Conservation (phyloP, 2,797 vertebrate genomes). For the Hydrolagus colliei region DNA sequence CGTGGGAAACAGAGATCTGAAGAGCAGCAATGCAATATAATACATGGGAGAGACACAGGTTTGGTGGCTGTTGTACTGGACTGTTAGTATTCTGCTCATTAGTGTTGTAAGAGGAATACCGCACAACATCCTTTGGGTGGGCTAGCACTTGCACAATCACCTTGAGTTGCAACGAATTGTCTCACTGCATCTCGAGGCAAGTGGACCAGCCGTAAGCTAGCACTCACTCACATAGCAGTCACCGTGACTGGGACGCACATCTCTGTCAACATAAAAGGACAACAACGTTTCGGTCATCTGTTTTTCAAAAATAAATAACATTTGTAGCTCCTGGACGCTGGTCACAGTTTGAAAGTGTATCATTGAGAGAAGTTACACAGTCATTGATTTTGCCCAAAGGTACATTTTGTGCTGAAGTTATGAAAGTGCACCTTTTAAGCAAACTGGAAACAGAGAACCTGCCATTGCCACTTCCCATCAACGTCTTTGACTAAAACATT, state of each 20-base stretch:
- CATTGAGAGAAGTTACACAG: neutral
- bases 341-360: neutral
- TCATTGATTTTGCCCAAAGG: neutral
- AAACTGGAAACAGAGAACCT: neutral
- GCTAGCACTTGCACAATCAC: too few relatives aligned
- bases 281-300: neutral
- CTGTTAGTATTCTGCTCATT: too few relatives aligned
- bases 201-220: too few relatives aligned
- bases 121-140: too few relatives aligned
- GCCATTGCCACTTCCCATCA: too few relatives aligned
- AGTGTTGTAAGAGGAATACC: too few relatives aligned
- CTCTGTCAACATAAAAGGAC: neutral
- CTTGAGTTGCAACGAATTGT: too few relatives aligned
- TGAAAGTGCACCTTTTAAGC: neutral
- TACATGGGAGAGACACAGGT: too few relatives aligned
- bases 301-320: neutral
- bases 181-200: neutral
- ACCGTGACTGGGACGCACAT: neutral
- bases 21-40: too few relatives aligned
- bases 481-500: too few relatives aligned
- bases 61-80: too few relatives aligned
- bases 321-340: neutral
- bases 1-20: too few relatives aligned
- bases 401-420: neutral
- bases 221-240: neutral